Evolutionary conservation across 2,888 invertebrate genomes (phyloP).

Genomic region (Hartigia nigra): DNA sequence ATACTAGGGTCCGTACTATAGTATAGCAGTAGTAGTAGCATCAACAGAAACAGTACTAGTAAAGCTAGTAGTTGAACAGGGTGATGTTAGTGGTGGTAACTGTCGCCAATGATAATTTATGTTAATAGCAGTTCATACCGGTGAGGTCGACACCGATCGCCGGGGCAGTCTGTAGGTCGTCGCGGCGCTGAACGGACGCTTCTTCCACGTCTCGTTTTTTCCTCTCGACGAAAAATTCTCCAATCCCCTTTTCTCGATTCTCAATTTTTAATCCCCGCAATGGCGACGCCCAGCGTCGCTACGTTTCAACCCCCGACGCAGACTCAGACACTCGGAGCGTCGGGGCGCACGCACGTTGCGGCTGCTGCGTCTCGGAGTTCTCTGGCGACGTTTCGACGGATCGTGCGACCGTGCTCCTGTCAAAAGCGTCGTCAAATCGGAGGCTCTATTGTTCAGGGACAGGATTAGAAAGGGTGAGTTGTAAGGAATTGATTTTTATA

Average conservation of each 20-base stretch:
- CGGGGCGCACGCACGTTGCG: slow-evolving; percentile 33
- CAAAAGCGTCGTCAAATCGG: neutral
- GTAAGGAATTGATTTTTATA: neutral
- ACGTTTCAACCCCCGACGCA: slow-evolving; percentile 48
- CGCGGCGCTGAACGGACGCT: slow-evolving; percentile 55
- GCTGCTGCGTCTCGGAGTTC: slow-evolving; percentile 32
- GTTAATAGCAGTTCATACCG: slow-evolving; percentile 64
- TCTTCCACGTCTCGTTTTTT: neutral
- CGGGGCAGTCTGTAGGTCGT: slow-evolving; percentile 59
- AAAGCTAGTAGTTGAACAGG: neutral
- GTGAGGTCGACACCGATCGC: slow-evolving; percentile 42
- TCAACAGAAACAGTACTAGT: neutral
- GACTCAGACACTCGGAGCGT: slow-evolving; percentile 39
- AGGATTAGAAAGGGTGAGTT: neutral
- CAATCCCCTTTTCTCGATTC: slow-evolving; percentile 24
- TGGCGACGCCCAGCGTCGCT: slow-evolving; percentile 62
- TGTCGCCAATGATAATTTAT: slow-evolving; percentile 74
- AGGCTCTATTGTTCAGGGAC: neutral
- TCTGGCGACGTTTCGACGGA: slow-evolving; percentile 25
- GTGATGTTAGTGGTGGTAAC: slow-evolving; percentile 58
- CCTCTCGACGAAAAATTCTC: slow-evolving; percentile 18
- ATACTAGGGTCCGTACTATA: neutral
- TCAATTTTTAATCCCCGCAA: slow-evolving; percentile 49
- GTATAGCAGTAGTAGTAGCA: slow-evolving; percentile 30
- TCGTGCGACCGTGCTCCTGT: neutral